Evolutionary conservation across 2,797 vertebrate genomes (phyloP), one percentile per base, ranked within the genome.

Genomic region (Schizopygopsis malacanthus): DNA sequence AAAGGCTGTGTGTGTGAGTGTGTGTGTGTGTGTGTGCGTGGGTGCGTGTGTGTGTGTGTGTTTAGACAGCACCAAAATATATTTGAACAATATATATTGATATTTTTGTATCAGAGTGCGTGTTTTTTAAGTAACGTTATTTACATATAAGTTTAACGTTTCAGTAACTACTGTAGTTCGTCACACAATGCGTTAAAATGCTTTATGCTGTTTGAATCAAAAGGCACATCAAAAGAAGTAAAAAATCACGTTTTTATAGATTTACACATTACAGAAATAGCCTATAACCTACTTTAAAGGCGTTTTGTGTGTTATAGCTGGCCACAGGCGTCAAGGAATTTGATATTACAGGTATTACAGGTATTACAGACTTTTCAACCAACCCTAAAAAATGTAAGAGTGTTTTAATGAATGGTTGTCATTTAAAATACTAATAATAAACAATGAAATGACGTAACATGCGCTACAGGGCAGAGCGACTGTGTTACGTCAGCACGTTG

Each of bases 401-500:
- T 7, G 12, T 25, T 61, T 25, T 25, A 43, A 15, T 28, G 2
- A 67, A 67, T 25, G 22, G 39, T 37, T 61, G 18, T 33, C 18
- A 25, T 63, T 45, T 79, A 1, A 25, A 61, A 43, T 43, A 43
- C 15, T 45, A 25, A 16, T 18, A 11, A 45, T 28, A 45, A 28
- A 45, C 77, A 28, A 45, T 50, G 16, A 20, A 79, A 4, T 76
- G 22, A 70, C 25, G 50, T 25, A 28, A 59, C 22, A 18, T 39
- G 47, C 9, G 39, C 47, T 15, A 11, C 15, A 78, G n/a, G 8
- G 18, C 15, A 78, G n/a, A 13, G 18, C 10, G 20, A 20, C 43
- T 39, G 45, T 22, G 25, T 59, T 67, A 3, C 63, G 83, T 79
- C 65, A 59, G 47, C 16, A 78, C 41, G 75, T 59, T n/a, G 43